phyloP scores from a whole-genome alignment of 2,797 vertebrate genomes.

The Heterohyrax brucei region DNA sequence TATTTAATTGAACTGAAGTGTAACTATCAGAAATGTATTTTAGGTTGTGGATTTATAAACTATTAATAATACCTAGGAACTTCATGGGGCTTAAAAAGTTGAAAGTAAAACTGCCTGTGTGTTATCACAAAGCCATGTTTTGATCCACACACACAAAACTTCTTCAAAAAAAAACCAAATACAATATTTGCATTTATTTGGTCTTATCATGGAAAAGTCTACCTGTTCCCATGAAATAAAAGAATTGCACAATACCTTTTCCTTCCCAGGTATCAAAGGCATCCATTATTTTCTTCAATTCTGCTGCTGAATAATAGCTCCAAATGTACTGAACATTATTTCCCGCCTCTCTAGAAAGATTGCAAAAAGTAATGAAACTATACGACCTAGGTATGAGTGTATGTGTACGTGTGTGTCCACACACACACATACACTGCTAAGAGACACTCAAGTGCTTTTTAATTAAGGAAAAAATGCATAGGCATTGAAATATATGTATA shows the following conservation, averaged over 20 bases:
- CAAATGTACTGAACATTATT: constrained; percentile 92
- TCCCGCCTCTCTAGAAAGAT: constrained; percentile 91
- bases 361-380: constrained; percentile 79
- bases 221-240: constrained; percentile 55
- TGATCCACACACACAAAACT: not conserved
- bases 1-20: constrained; percentile 37
- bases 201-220: constrained; percentile 67
- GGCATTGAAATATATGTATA: not conserved
- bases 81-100: not conserved
- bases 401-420: not conserved
- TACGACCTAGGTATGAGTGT: not conserved
- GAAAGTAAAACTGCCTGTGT: constrained; percentile 5
- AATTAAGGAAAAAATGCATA: not conserved
- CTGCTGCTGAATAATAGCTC: constrained; percentile 91
- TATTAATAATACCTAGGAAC: constrained; percentile 60
- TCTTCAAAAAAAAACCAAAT: constrained; percentile 26
- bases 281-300: constrained; percentile 92
- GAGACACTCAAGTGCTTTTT: not conserved
- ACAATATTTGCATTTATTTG: constrained; percentile 38
- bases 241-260: constrained; percentile 87
- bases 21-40: constrained; percentile 47
- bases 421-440: not conserved
- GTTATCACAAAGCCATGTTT: constrained; percentile 30
- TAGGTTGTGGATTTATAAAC: constrained; percentile 31
- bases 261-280: constrained; percentile 91